Evolutionary conservation across 1,140 invertebrate genomes (phyloP), one percentile per base, ranked within the genome.

Genomic region (Helicoverpa armigera): DNA sequence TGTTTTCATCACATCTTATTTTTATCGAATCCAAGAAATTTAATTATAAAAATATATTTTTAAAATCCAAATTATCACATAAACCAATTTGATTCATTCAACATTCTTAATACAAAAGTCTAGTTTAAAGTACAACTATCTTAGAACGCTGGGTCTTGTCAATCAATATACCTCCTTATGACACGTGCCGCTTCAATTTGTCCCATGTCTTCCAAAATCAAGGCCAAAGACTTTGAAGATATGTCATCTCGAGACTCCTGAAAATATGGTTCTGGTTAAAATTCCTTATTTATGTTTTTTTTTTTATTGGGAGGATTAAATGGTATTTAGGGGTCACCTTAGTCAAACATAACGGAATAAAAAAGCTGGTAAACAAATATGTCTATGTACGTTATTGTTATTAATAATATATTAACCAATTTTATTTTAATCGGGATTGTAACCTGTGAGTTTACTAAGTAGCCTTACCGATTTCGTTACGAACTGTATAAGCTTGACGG

Each of bases 201-300:
- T 0, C 81, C 81, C 13, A 82, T 75, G 48, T 82, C 76, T 29
- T 82, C 76, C 3, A 82, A 53, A 29, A 82, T 79, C 76, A 82
- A 51, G 2, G 72, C 81, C 43, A 82, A 70, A 2, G 81, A 79
- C 56, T 82, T 79, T 11, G 81, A 82, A 23, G 81, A 48, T 16
- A 79, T 69, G 16, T 82, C 79, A 13, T 80, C 81, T 51, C 77
- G 58, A n/a, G 67, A 82, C 13, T 82, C 81, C 81, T 82, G 77
- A 56, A 74, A 77, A 77, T 2, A 58, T 9, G 3, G 3, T 50
- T 67, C 12, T 43, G 3, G 3, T 50, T 11, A 43, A 43, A 9
- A 7, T 43, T 9, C 35, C 35, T 43, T 43, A 9, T 43, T 43
- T 43, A 9, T 1, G 35, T 43, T 9, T 43, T 9, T 43, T 35